Percentiles rank a stretch among this genome's conserved stretches.
These are phyloP conservation scores for Mactra quadrangularis DNA, from an alignment of 1,140 invertebrate species.

Conservation along the genomic window DNA sequence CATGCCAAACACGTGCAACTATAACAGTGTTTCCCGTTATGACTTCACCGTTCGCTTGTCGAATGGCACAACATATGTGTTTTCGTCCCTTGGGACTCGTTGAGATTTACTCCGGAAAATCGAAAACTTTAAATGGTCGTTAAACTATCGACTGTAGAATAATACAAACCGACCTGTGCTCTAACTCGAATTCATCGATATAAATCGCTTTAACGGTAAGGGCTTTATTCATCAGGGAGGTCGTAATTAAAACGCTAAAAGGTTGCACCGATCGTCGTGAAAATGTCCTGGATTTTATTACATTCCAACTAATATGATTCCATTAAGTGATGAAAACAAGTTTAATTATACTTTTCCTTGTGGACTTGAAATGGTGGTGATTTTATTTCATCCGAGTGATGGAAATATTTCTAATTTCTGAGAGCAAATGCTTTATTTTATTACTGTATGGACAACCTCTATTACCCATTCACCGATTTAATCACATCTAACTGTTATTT, in stretches of 20 bases:
- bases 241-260: constrained; percentile 60
- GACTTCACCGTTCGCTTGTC: constrained; percentile 6
- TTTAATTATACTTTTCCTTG: constrained; percentile 53
- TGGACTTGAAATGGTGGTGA: constrained; percentile 50
- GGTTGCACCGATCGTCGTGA: constrained; percentile 34
- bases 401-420: constrained; percentile 43
- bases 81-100: constrained; percentile 10
- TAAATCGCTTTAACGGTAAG: constrained; percentile 8
- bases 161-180: constrained; percentile 23
- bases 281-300: constrained; percentile 45
- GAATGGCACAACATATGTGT: constrained; percentile 48
- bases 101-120: constrained; percentile 48
- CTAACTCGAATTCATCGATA: background rate
- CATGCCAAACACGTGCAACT: constrained; percentile 29
- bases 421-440: background rate
- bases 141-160: constrained; percentile 26
- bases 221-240: constrained; percentile 23
- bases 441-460: too few species aligned
- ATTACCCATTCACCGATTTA: too few species aligned
- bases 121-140: constrained; percentile 60
- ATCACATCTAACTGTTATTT: too few species aligned
- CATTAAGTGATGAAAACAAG: constrained; percentile 51
- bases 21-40: constrained; percentile 31
- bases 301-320: constrained; percentile 44
- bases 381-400: background rate